Percentiles rank a stretch among this genome's conserved stretches.
These are phyloP conservation scores for Yponomeuta malinellus DNA, from an alignment of 2,888 invertebrate genomes.

Conservation along the genomic window DNA sequence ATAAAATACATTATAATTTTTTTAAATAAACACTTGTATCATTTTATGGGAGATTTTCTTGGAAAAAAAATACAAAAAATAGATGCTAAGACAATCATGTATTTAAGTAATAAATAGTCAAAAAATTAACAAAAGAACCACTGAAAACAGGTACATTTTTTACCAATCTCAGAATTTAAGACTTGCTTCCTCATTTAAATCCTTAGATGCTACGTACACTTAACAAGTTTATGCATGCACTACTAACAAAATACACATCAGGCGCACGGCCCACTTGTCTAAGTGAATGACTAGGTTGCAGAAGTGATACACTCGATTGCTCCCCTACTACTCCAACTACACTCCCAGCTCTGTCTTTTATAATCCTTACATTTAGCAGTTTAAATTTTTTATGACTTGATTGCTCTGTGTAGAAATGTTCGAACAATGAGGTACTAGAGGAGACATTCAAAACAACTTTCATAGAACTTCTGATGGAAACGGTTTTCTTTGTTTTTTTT, in stretches of 20 bases:
- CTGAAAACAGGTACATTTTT: slow-evolving; percentile 73
- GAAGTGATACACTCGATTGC: slow-evolving; percentile 43
- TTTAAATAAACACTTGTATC: slow-evolving; percentile 36
- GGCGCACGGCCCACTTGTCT: slow-evolving; percentile 48
- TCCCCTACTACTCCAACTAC: background rate
- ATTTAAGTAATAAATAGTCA: slow-evolving; percentile 71
- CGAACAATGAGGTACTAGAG: no score
- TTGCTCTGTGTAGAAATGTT: no score
- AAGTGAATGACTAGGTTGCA: slow-evolving; percentile 74
- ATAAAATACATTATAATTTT: slow-evolving; percentile 70
- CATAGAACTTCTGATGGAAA: no score
- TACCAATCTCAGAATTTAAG: slow-evolving; percentile 71
- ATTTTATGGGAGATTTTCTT: slow-evolving; percentile 2
- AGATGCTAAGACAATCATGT: slow-evolving; percentile 75
- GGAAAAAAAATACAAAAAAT: slow-evolving; percentile 40
- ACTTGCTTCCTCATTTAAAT: slow-evolving; percentile 61
- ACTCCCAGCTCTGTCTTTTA: slow-evolving; percentile 24
- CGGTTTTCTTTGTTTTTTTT: no score
- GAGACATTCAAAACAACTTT: no score
- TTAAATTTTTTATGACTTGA: slow-evolving; percentile 15
- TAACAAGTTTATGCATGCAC: slow-evolving; percentile 72
- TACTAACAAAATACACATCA: slow-evolving; percentile 60
- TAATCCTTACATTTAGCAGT: slow-evolving; percentile 24
- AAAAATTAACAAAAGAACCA: slow-evolving; percentile 75
- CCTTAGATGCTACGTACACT: slow-evolving; percentile 73